Evolutionary conservation across 2,888 invertebrate species (phyloP), one percentile per base, ranked within the genome.

Genomic region (Zootermopsis nevadensis): DNA sequence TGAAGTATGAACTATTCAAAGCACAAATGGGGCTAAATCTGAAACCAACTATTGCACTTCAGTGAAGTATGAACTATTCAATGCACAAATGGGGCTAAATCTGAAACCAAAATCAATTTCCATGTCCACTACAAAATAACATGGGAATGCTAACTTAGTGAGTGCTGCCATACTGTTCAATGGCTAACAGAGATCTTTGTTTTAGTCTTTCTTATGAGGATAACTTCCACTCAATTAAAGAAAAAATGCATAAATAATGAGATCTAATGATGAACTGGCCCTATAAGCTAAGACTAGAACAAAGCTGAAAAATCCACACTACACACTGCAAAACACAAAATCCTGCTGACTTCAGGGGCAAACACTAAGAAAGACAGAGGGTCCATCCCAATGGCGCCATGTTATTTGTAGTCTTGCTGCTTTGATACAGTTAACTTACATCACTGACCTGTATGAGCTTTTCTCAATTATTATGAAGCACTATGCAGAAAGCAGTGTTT

Each of bases 251-350:
- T 12, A 66, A 79, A 33, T 79, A 79, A 66, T 66, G 79, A 79
- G 79, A 79, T 79, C 79, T 79, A 79, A 31, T 33, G 33, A 69
- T 3, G 33, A 74, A 74, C 15, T 35, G 24, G 53, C 6, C 60
- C 55, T 55, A 55, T 33, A 55, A 79, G 31, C 33, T 55, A 33
- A 79, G 55, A 79, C 55, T 79, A 79, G 79, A 79, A 42, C 60
- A 79, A 60, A 30, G n/a, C 53, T 79, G 60, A 55, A 19, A 33
- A 31, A 33, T 22, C 33, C 30, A 69, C 27, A 30, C 33, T 33
- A 33, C 60, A n/a, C 27, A n/a, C 19, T 60, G 10, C 27, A 10
- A 27, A 12, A 60, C 4, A 33, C 7, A 69, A 31, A 6, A 27
- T 27, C 66, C 1, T 2, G 6, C 66, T 30, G 15, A 6, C 19